phyloP scores from a whole-genome alignment of 2,797 vertebrate species.

The Sebastes baramenuke region DNA sequence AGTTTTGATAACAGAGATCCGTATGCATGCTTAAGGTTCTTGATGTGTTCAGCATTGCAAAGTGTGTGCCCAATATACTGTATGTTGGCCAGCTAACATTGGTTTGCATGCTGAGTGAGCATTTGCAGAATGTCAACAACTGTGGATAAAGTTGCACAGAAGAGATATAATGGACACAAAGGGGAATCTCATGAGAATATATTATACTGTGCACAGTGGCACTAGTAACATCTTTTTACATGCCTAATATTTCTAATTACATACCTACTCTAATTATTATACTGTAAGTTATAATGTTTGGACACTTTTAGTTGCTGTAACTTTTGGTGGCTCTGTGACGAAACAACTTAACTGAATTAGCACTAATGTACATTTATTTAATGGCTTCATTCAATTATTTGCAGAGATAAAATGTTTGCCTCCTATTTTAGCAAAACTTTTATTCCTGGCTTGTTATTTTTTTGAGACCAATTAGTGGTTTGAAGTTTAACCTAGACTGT shows the following conservation, averaged over 20 bases:
- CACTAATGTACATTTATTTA: not conserved
- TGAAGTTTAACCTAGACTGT: not conserved
- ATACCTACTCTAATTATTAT: not conserved
- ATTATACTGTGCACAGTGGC: fast-evolving
- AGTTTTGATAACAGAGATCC: not conserved
- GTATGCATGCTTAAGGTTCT: not conserved
- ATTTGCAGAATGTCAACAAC: not conserved
- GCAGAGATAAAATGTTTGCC: not conserved
- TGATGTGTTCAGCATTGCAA: not conserved
- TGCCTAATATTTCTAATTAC: not conserved
- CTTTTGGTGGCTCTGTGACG: too few relatives aligned
- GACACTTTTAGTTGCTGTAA: too few relatives aligned
- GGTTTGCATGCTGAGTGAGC: not conserved
- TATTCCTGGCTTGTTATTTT: not conserved
- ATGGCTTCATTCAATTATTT: not conserved
- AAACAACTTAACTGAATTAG: not conserved
- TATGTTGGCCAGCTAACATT: not conserved
- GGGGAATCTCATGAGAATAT: too few relatives aligned
- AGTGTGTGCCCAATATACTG: not conserved
- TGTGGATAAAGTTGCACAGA: too few relatives aligned
- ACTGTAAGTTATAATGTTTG: too few relatives aligned
- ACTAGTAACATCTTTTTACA: not conserved
- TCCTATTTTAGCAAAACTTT: not conserved
- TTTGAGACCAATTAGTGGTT: not conserved
- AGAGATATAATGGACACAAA: too few relatives aligned